Conservation (phyloP, 2,113 vertebrate species). For the Origma solitaria region DNA sequence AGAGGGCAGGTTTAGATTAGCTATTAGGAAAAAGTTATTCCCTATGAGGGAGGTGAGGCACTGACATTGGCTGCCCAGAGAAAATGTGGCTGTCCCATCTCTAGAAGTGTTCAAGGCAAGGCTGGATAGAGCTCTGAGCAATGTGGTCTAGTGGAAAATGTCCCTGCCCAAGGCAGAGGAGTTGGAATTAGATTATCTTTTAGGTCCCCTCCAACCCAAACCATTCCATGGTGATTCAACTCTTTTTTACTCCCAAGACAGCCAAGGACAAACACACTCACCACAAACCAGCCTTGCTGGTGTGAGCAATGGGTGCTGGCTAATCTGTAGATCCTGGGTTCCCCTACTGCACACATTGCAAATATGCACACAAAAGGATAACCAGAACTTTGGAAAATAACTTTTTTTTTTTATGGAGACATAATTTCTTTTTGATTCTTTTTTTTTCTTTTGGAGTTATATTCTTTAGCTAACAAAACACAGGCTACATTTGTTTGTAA, state of each 20-base stretch:
- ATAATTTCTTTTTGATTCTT: background rate
- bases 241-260: background rate
- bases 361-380: background rate
- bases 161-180: background rate
- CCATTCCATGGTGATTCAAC: background rate
- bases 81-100: background rate
- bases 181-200: background rate
- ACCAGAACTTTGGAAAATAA: background rate
- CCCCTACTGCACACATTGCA: background rate
- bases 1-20: background rate
- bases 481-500: background rate
- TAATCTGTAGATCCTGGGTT: background rate
- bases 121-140: background rate
- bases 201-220: background rate
- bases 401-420: background rate
- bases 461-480: background rate
- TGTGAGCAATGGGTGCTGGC: background rate
- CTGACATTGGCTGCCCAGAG: background rate
- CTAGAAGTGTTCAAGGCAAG: background rate
- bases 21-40: background rate
- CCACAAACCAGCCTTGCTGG: background rate
- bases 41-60: background rate
- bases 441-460: background rate
- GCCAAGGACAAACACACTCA: background rate
- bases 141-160: background rate